Evolutionary conservation across 2,888 invertebrate genomes (phyloP).

Genomic region (Spisula solida): DNA sequence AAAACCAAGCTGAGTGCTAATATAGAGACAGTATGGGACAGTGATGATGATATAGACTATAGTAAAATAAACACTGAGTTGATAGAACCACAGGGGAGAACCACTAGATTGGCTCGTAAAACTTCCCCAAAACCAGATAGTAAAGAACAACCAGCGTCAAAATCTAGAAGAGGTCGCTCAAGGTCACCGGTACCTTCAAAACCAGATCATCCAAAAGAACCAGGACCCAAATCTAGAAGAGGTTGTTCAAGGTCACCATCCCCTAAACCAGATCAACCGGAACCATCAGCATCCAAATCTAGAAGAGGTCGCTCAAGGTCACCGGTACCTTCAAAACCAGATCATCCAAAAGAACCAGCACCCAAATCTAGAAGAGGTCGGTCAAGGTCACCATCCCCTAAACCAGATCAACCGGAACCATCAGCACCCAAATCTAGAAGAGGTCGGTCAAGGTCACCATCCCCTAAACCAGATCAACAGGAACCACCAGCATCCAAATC

Average conservation of each 20-base stretch:
- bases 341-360: no score
- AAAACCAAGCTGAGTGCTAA: constrained; percentile 5
- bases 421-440: neutral
- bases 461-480: neutral
- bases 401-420: neutral
- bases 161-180: no score
- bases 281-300: neutral
- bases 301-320: constrained; percentile 33
- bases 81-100: neutral
- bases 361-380: no score
- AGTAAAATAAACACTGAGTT: constrained; percentile 37
- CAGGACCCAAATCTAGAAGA: no score
- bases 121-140: constrained; percentile 19
- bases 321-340: constrained; percentile 30
- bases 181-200: neutral
- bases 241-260: neutral
- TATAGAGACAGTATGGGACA: constrained; percentile 57
- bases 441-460: neutral
- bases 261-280: neutral
- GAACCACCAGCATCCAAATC: neutral
- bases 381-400: no score
- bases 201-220: no score
- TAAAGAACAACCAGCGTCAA: no score
- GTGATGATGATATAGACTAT: constrained; percentile 65
- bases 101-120: constrained; percentile 24